Evolutionary conservation across 2,113 vertebrate species (phyloP).

Genomic region (Lamprotornis superbus): DNA sequence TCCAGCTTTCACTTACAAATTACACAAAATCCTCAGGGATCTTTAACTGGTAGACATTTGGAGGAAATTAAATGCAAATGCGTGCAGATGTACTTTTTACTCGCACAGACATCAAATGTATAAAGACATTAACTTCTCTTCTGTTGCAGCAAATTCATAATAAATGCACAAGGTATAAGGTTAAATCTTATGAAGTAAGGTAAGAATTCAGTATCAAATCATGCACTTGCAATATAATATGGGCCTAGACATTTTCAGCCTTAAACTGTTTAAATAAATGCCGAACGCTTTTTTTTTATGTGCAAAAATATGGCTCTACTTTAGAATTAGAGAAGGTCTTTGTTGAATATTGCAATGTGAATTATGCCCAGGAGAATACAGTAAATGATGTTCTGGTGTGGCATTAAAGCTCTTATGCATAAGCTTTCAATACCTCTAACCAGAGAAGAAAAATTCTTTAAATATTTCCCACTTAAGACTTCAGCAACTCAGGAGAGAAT

Average conservation of each 20-base stretch:
- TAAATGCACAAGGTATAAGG: conserved; percentile 41
- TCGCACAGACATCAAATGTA: conserved; percentile 45
- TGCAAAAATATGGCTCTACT: conserved; percentile 7
- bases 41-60: conserved; percentile 64
- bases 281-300: background rate
- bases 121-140: conserved; percentile 57
- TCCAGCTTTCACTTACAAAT: conserved; percentile 67
- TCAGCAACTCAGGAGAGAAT: background rate
- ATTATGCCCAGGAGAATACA: conserved; percentile 1
- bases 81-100: conserved; percentile 64
- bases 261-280: conserved; percentile 39
- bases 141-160: conserved; percentile 42
- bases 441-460: background rate
- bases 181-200: conserved; percentile 56
- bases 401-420: background rate
- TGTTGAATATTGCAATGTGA: conserved; percentile 26
- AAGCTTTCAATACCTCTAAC: background rate
- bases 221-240: conserved; percentile 34
- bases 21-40: conserved; percentile 65
- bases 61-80: conserved; percentile 74
- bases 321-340: conserved; percentile 34
- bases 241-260: conserved; percentile 1
- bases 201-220: conserved; percentile 33
- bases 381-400: background rate
- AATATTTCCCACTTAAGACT: background rate